A percentile compares a stretch with the other conserved stretches of the same genome.
phyloP scores from a whole-genome alignment of 2,113 vertebrate genomes.

The Hymenochirus boettgeri region DNA sequence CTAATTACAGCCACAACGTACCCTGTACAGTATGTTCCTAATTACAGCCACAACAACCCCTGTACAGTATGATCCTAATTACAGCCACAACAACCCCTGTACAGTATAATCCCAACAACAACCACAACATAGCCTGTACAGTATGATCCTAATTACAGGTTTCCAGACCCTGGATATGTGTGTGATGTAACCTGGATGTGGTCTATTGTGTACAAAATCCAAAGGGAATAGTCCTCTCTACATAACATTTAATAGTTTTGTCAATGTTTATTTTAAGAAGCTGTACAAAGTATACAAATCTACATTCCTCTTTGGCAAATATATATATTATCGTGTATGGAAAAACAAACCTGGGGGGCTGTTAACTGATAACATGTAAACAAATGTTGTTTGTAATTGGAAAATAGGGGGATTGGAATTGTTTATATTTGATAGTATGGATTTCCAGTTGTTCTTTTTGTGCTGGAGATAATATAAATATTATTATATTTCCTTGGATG shows the following conservation, averaged over 20 bases:
- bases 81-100: too few species aligned
- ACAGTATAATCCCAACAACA: too few species aligned
- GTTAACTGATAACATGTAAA: slow-evolving; percentile 12
- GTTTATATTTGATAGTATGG: not conserved
- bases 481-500: slow-evolving; percentile 37
- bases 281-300: not conserved
- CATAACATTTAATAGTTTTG: not conserved
- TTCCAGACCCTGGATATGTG: too few species aligned
- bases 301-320: not conserved
- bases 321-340: slow-evolving; percentile 2
- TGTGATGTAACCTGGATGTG: too few species aligned
- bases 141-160: too few species aligned
- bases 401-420: too few species aligned
- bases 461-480: slow-evolving; percentile 17
- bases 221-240: not conserved
- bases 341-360: slow-evolving; percentile 12
- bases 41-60: too few species aligned
- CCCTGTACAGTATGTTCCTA: too few species aligned
- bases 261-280: slow-evolving; percentile 6
- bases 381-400: slow-evolving; percentile 1
- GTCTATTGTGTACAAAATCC: too few species aligned
- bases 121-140: too few species aligned
- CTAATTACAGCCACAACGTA: too few species aligned
- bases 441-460: not conserved
- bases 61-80: too few species aligned